A percentile compares a stretch with the other conserved stretches of the same genome.
Conservation (phyloP, 1,140 invertebrate species). For the Diuraphis noxia region DNA sequence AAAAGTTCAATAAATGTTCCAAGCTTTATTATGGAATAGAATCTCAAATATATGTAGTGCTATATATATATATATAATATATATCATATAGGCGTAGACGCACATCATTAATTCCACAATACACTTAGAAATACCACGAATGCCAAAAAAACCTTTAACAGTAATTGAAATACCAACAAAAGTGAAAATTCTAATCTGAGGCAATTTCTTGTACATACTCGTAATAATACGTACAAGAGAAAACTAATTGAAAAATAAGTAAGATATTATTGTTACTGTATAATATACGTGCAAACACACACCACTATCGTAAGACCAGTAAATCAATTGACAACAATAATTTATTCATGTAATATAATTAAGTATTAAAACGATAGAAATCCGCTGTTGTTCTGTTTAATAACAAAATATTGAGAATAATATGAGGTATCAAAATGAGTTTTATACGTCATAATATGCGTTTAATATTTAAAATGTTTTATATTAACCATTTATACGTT, state of each 20-base stretch:
- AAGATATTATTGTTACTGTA: too few relatives aligned
- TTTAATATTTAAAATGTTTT: too few relatives aligned
- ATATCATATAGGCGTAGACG: neutral
- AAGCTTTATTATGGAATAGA: constrained; percentile 7
- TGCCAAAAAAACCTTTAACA: constrained; percentile 31
- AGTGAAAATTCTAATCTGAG: constrained; percentile 27
- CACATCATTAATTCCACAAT: constrained; percentile 24
- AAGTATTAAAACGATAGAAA: neutral
- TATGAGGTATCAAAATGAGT: neutral
- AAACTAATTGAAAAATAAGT: neutral
- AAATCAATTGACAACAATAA: neutral
- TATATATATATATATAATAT: neutral
- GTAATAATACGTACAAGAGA: too few relatives aligned
- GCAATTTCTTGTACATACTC: constrained; percentile 10
- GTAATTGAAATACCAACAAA: neutral
- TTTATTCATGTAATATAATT: neutral
- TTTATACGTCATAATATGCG: neutral
- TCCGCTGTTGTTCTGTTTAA: neutral
- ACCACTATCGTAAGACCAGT: neutral
- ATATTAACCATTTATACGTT: neutral
- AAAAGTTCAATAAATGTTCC: constrained; percentile 24
- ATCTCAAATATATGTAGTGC: neutral
- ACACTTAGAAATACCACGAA: constrained; percentile 27
- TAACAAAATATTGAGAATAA: neutral
- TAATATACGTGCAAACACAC: neutral